These are phyloP conservation scores for Ctenodactylus gundi DNA, from an alignment of 2,113 vertebrate species.

Conservation along the genomic window DNA sequence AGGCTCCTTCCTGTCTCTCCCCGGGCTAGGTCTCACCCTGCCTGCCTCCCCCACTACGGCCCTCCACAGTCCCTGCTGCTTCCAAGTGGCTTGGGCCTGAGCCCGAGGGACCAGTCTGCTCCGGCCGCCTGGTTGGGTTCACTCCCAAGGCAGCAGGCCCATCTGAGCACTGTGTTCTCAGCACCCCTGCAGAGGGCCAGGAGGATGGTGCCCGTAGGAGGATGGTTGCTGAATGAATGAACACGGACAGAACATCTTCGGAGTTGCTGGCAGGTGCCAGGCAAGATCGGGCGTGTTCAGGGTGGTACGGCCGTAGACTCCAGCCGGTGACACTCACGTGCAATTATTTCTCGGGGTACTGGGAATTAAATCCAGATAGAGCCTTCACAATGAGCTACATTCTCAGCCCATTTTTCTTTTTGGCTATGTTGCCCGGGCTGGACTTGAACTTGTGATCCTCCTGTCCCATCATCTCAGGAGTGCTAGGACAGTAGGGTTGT, in stretches of 20 bases:
- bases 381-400: background rate
- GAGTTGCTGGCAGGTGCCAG: background rate
- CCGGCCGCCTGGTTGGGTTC: background rate
- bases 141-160: background rate
- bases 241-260: too few relatives aligned
- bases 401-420: too few relatives aligned
- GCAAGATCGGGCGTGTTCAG: too few relatives aligned
- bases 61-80: too few relatives aligned
- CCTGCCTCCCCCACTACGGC: background rate
- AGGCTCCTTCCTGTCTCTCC: background rate
- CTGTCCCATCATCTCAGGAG: background rate
- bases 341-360: background rate
- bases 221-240: too few relatives aligned
- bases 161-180: background rate
- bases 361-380: background rate
- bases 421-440: too few relatives aligned
- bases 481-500: background rate
- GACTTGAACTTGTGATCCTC: too few relatives aligned
- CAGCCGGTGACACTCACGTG: accelerated
- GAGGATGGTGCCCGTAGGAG: background rate
- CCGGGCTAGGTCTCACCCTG: background rate
- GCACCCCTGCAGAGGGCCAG: background rate
- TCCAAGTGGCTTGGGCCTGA: too few relatives aligned
- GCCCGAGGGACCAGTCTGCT: background rate
- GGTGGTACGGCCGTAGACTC: too few relatives aligned